These are phyloP conservation scores for Napeogenes inachia DNA, from an alignment of 2,888 invertebrate genomes.

Conservation along the genomic window DNA sequence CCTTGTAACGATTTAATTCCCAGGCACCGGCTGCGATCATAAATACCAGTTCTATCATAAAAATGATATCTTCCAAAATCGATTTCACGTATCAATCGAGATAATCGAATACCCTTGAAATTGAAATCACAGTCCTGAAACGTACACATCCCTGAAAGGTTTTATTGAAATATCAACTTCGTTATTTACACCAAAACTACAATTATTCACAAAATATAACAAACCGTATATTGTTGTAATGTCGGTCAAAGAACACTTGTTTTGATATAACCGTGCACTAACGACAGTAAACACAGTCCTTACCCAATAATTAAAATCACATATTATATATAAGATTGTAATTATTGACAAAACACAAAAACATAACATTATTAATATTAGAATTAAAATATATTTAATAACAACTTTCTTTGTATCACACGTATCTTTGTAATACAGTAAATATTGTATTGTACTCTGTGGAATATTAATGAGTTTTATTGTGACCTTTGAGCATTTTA, in stretches of 20 bases:
- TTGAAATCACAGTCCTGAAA: slow-evolving; percentile 58
- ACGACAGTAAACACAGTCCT: slow-evolving; percentile 82
- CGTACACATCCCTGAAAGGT: slow-evolving; percentile 55
- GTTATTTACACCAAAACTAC: not conserved
- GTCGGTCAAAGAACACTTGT: slow-evolving; percentile 80
- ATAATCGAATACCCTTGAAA: slow-evolving; percentile 47
- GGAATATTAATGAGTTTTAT: no score
- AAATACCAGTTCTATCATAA: slow-evolving; percentile 60
- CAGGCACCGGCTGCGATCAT: slow-evolving; percentile 42
- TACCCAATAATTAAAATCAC: slow-evolving; percentile 86
- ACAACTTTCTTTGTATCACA: not conserved
- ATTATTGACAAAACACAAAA: slow-evolving; percentile 37
- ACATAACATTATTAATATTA: slow-evolving; percentile 36
- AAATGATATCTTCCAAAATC: slow-evolving; percentile 66
- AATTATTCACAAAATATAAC: slow-evolving; percentile 36
- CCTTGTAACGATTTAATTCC: slow-evolving; percentile 59
- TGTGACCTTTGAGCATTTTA: no score
- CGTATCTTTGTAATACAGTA: no score
- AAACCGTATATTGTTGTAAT: slow-evolving; percentile 83
- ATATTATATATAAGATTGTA: slow-evolving; percentile 77
- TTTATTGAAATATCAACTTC: not conserved
- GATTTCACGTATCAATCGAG: slow-evolving; percentile 57
- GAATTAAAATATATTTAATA: not conserved
- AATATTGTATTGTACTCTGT: no score
- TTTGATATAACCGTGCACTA: slow-evolving; percentile 80